A percentile compares a stretch with the other conserved stretches of the same genome.
Evolutionary conservation across 2,113 vertebrate genomes (phyloP).

Genomic region (Antigone vipio): DNA sequence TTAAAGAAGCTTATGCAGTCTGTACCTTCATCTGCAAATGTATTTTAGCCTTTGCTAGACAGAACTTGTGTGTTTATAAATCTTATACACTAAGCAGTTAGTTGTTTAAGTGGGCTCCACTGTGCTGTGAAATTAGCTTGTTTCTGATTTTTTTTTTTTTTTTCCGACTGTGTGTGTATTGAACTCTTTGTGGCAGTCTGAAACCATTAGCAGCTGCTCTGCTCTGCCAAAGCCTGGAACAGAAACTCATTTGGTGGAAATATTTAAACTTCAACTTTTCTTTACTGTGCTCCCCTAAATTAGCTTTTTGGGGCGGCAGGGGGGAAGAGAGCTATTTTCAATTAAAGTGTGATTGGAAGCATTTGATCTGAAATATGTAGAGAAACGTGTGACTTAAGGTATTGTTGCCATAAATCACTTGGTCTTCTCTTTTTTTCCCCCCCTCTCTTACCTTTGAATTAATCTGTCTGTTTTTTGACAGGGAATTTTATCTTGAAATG

Average conservation of each 20-base stretch:
- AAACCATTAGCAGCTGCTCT: constrained; percentile 52
- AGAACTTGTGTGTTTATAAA: constrained; percentile 52
- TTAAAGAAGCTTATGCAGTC: not conserved
- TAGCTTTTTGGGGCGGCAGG: not conserved
- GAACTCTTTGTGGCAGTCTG: constrained; percentile 55
- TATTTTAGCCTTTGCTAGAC: not conserved
- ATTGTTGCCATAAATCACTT: constrained; percentile 24
- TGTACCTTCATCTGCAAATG: not conserved
- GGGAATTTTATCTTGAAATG: constrained; percentile 50
- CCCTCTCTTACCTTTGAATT: not conserved
- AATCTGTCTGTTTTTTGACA: constrained; percentile 24
- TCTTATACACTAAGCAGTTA: not conserved
- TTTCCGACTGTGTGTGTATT: constrained; percentile 2
- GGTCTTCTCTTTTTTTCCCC: not conserved
- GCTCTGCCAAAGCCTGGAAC: constrained; percentile 9
- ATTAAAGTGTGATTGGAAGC: not conserved
- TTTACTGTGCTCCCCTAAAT: not conserved
- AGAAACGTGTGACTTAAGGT: not conserved
- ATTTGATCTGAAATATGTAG: not conserved
- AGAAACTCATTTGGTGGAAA: constrained; percentile 20
- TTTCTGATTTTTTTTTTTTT: constrained; percentile 38
- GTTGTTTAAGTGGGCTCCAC: constrained; percentile 57
- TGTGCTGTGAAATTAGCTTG: constrained; percentile 67
- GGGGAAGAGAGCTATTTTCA: not conserved
- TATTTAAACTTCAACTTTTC: not conserved